These are phyloP conservation scores for Tyto alba DNA, from an alignment of 2,113 vertebrate species.

Conservation along the genomic window DNA sequence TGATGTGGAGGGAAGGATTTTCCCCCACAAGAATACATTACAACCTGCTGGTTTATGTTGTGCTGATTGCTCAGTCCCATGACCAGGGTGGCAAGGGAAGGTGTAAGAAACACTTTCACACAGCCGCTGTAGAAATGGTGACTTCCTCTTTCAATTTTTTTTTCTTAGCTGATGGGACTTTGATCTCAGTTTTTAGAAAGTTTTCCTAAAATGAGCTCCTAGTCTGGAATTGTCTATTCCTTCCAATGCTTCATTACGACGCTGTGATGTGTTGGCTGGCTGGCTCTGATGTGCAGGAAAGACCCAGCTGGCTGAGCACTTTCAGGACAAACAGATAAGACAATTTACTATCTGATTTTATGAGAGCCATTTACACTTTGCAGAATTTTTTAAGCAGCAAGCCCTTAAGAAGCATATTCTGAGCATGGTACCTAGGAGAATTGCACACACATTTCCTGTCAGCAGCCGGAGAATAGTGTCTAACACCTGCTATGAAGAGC, in stretches of 20 bases:
- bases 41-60: background rate
- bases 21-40: background rate
- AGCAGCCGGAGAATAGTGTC: slow-evolving; percentile 15
- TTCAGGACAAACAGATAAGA: slow-evolving; percentile 48
- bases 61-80: background rate
- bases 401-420: background rate
- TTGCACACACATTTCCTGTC: slow-evolving; percentile 51
- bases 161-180: background rate
- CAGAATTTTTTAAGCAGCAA: slow-evolving; percentile 22
- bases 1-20: background rate
- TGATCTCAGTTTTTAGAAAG: background rate
- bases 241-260: background rate
- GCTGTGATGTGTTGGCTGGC: background rate
- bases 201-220: background rate
- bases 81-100: background rate
- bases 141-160: background rate
- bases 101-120: background rate
- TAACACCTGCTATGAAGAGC: slow-evolving; percentile 50
- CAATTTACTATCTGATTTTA: slow-evolving; percentile 43
- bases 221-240: background rate
- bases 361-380: slow-evolving; percentile 26
- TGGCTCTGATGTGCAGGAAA: background rate
- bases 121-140: background rate
- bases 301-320: slow-evolving; percentile 9
- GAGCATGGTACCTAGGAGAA: background rate